These are phyloP conservation scores for Mimas tiliae DNA, from an alignment of 2,888 invertebrate genomes.

Conservation along the genomic window DNA sequence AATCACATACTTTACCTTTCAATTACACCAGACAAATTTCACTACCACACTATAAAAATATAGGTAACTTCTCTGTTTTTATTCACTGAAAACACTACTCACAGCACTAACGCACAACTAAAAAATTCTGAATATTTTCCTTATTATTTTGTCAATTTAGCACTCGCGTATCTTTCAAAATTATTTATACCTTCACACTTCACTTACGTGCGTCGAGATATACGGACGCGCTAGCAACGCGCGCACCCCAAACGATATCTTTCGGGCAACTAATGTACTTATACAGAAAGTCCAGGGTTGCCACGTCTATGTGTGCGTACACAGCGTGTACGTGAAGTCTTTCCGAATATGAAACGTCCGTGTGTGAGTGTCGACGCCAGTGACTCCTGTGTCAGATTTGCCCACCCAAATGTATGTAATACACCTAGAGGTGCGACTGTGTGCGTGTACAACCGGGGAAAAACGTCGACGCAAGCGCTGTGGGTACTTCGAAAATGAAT, in stretches of 20 bases:
- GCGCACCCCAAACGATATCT: conserved; percentile 43
- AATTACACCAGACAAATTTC: neutral
- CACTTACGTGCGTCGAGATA: conserved; percentile 1
- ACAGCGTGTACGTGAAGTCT: conserved; percentile 43
- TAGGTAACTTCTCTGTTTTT: neutral
- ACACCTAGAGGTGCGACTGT: conserved; percentile 60
- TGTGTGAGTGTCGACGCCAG: conserved; percentile 58
- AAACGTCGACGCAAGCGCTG: conserved; percentile 46
- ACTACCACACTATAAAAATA: neutral
- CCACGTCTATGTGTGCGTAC: conserved; percentile 57
- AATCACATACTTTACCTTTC: conserved; percentile 18
- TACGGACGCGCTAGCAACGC: conserved; percentile 32
- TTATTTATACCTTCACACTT: conserved; percentile 20
- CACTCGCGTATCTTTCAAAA: conserved; percentile 14
- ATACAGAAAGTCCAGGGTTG: conserved; percentile 65
- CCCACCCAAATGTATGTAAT: conserved; percentile 50
- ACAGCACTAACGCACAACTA: neutral
- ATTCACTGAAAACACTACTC: neutral
- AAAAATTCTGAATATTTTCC: neutral
- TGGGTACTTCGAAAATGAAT: conserved; percentile 58
- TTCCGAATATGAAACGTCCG: conserved; percentile 42
- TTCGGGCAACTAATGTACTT: conserved; percentile 43
- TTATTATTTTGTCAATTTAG: neutral
- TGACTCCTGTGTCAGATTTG: conserved; percentile 21
- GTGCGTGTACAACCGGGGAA: conserved; percentile 59